phyloP scores from a whole-genome alignment of 2,113 vertebrate genomes.

The Phyllostomus discolor region DNA sequence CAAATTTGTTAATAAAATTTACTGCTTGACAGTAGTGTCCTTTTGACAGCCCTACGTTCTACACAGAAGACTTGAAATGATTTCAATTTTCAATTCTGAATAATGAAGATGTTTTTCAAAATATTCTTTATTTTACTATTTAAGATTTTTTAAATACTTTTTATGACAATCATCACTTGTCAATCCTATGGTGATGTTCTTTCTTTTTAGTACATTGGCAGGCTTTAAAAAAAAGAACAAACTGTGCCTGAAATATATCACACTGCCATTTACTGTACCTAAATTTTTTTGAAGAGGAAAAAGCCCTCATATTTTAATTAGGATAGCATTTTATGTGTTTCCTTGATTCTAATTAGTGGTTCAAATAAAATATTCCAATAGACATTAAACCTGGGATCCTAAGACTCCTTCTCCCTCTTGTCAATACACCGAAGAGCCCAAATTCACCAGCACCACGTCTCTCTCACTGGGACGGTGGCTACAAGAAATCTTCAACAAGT shows the following conservation, averaged over 20 bases:
- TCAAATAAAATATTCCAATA: conserved; percentile 22
- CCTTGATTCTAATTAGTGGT: neutral
- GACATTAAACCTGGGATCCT: neutral
- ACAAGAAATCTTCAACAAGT: conserved; percentile 78
- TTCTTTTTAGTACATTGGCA: neutral
- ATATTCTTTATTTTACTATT: conserved; percentile 1
- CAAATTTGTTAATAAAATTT: conserved; percentile 44
- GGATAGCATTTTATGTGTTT: neutral
- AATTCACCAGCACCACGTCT: conserved; percentile 73
- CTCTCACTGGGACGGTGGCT: conserved; percentile 78
- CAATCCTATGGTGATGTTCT: neutral
- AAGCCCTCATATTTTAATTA: neutral
- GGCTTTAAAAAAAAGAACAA: neutral
- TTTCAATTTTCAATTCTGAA: conserved; percentile 27
- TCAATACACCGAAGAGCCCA: conserved; percentile 47
- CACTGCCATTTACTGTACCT: neutral
- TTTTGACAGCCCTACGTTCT: neutral
- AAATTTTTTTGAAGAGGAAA: neutral
- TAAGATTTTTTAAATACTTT: neutral
- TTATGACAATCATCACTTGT: neutral
- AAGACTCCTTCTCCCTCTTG: neutral
- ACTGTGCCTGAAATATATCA: neutral
- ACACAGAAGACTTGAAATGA: conserved; percentile 15
- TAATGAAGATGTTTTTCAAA: neutral
- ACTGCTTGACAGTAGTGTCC: neutral